Evolutionary conservation across 1,140 invertebrate species (phyloP).

Genomic region (Apocrypta bakeri): DNA sequence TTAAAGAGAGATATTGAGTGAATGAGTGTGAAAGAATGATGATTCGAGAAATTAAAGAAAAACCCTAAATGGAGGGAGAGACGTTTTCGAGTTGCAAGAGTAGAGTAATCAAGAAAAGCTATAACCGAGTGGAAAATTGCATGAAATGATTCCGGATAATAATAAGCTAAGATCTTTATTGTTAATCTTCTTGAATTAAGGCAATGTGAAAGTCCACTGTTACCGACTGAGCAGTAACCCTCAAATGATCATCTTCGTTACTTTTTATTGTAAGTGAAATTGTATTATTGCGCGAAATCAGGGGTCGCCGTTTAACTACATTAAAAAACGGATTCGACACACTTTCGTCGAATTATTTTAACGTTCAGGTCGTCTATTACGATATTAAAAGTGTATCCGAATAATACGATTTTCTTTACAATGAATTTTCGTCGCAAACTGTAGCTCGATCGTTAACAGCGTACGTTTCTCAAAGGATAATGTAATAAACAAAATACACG

Average conservation of each 20-base stretch:
- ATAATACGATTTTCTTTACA: background rate
- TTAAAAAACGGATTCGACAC: background rate
- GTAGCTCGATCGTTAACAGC: slow-evolving; percentile 3
- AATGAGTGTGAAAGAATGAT: slow-evolving; percentile 46
- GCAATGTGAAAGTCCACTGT: slow-evolving; percentile 8
- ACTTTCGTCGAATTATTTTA: background rate
- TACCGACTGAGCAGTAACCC: slow-evolving; percentile 12
- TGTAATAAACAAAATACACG: slow-evolving; percentile 19
- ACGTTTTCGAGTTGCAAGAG: background rate
- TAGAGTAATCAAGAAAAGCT: slow-evolving; percentile 12
- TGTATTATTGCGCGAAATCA: background rate
- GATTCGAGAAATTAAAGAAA: slow-evolving; percentile 17
- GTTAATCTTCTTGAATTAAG: slow-evolving; percentile 27
- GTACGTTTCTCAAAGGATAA: slow-evolving; percentile 30
- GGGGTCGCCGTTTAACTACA: background rate
- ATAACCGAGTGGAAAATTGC: slow-evolving; percentile 13
- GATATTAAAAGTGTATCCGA: background rate
- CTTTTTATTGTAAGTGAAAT: background rate
- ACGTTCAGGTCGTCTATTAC: background rate
- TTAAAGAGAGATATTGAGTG: slow-evolving; percentile 44
- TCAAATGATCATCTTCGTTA: background rate
- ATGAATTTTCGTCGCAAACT: background rate
- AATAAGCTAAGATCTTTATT: slow-evolving; percentile 22
- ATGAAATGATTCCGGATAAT: slow-evolving; percentile 20
- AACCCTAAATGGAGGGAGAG: background rate